A percentile compares a stretch with the other conserved stretches of the same genome.
phyloP scores from a whole-genome alignment of 2,113 vertebrate genomes.

The Heloderma charlesbogerti region DNA sequence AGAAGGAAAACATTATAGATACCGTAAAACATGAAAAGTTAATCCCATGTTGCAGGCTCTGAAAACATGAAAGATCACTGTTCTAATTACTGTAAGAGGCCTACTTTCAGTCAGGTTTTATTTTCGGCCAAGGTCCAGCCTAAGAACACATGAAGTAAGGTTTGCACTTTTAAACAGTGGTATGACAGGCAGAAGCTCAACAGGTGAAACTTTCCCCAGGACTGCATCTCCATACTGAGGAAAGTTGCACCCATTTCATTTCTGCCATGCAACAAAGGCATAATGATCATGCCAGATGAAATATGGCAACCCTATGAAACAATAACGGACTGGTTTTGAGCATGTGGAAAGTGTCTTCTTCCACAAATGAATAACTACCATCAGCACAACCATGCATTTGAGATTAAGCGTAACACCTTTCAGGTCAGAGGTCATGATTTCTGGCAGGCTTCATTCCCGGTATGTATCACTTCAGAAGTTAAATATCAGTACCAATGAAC shows the following conservation, averaged over 20 bases:
- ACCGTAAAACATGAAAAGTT: neutral
- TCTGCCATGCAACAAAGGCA: neutral
- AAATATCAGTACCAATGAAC: neutral
- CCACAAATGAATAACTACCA: neutral
- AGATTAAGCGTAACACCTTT: neutral
- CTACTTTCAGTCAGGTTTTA: neutral
- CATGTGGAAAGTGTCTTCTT: neutral
- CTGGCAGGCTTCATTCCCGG: neutral
- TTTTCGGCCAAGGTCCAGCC: too few relatives aligned
- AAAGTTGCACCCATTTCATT: neutral
- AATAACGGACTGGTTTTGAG: neutral
- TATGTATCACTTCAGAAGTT: neutral
- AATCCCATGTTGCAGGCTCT: neutral
- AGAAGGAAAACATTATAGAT: neutral
- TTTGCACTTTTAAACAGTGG: neutral
- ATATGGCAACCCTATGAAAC: neutral
- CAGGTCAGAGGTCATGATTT: neutral
- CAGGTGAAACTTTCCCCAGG: neutral
- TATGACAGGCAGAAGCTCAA: neutral
- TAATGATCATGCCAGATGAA: neutral
- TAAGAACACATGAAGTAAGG: neutral
- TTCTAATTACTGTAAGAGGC: neutral
- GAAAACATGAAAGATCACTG: neutral
- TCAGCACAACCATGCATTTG: neutral
- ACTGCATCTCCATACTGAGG: neutral